Conservation (phyloP, 1,140 invertebrate species). For the Diorhabda carinulata region DNA sequence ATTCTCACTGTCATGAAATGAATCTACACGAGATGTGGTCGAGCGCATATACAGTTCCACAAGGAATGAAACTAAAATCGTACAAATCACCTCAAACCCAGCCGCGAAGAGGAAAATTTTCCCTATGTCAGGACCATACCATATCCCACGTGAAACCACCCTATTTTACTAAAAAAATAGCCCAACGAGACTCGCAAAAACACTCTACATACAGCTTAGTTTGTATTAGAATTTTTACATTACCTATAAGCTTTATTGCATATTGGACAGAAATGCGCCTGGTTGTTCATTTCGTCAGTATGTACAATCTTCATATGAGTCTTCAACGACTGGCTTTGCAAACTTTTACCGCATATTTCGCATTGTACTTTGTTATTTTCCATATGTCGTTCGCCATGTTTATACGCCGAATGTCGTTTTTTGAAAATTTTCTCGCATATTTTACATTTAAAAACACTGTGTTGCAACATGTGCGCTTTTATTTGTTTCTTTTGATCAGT, state of each 20-base stretch:
- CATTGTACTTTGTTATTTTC: conserved; percentile 44
- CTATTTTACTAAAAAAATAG: too few relatives aligned
- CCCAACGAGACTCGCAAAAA: too few relatives aligned
- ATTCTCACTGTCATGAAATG: too few relatives aligned
- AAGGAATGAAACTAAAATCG: too few relatives aligned
- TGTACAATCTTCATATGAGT: conserved; percentile 30
- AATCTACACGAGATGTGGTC: too few relatives aligned
- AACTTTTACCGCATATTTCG: conserved; percentile 55
- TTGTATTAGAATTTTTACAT: too few relatives aligned
- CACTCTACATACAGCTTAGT: too few relatives aligned
- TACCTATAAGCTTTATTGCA: conserved; percentile 38
- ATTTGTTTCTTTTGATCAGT: conserved; percentile 45
- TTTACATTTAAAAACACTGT: conserved; percentile 40
- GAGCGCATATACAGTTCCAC: too few relatives aligned
- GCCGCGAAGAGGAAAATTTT: too few relatives aligned
- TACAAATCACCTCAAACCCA: too few relatives aligned
- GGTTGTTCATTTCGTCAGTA: conserved; percentile 32
- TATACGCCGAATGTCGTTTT: conserved; percentile 27
- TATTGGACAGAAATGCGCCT: conserved; percentile 35
- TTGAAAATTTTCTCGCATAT: conserved; percentile 49
- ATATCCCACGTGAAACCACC: too few relatives aligned
- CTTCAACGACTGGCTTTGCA: conserved; percentile 16
- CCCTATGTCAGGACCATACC: too few relatives aligned
- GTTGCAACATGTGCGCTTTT: conserved; percentile 21
- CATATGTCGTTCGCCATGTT: conserved; percentile 1